phyloP scores from a whole-genome alignment of 2,888 invertebrate genomes.

The Trypoxylon attenuatum region DNA sequence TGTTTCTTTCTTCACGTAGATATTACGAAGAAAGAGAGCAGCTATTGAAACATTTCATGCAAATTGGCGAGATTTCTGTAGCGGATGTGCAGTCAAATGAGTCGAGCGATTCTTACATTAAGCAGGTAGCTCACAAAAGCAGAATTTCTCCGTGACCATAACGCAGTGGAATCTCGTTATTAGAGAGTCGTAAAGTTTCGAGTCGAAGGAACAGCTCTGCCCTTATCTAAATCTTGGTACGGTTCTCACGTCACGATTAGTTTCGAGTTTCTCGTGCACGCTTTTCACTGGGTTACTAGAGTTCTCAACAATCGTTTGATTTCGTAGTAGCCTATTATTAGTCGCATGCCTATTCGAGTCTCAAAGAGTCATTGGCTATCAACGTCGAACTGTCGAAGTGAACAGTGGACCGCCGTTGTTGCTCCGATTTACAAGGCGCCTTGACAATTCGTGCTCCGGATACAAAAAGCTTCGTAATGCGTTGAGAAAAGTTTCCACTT shows the following conservation, averaged over 20 bases:
- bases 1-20: too few relatives aligned
- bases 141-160: conserved; percentile 44
- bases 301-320: conserved; percentile 32
- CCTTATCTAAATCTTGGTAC: conserved; percentile 47
- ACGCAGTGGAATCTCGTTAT: conserved; percentile 41
- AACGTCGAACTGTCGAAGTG: too few relatives aligned
- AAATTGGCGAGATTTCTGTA: conserved; percentile 29
- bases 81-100: conserved; percentile 37
- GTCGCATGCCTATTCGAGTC: too few relatives aligned
- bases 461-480: too few relatives aligned
- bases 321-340: conserved; percentile 36
- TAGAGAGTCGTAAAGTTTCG: conserved; percentile 47
- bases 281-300: conserved; percentile 59
- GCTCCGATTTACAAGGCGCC: too few relatives aligned
- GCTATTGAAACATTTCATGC: conserved; percentile 8
- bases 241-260: conserved; percentile 56
- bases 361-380: too few relatives aligned
- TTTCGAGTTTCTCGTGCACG: conserved; percentile 49
- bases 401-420: too few relatives aligned
- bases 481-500: too few relatives aligned
- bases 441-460: too few relatives aligned
- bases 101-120: conserved; percentile 38
- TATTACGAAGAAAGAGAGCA: neutral
- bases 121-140: conserved; percentile 44
- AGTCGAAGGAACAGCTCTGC: conserved; percentile 25